phyloP scores from a whole-genome alignment of 2,113 vertebrate species.

The Dicrurus megarhynchus region DNA sequence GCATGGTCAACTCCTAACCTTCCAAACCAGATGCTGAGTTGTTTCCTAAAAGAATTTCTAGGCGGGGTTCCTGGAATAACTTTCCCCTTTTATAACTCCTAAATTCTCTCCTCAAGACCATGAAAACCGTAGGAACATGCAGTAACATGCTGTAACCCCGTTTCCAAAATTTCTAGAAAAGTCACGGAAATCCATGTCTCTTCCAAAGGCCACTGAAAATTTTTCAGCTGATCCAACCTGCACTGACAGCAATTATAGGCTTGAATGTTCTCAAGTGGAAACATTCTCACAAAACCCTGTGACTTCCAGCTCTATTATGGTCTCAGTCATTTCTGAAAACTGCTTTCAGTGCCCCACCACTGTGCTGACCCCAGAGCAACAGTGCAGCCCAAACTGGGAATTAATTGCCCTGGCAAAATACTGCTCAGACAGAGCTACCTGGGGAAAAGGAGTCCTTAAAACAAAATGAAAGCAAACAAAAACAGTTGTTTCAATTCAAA shows the following conservation, averaged over 20 bases:
- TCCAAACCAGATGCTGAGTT: background rate
- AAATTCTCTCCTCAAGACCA: background rate
- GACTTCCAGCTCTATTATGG: background rate
- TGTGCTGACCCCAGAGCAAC: rapidly evolving
- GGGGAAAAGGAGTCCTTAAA: background rate
- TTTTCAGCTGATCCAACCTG: background rate
- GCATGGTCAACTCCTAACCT: background rate
- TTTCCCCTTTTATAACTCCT: background rate
- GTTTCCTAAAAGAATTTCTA: background rate
- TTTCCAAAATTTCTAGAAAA: background rate
- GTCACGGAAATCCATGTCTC: rapidly evolving
- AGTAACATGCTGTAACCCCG: background rate
- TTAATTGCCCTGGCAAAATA: background rate
- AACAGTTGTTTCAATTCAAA: background rate
- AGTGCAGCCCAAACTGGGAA: background rate
- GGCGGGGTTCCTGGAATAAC: background rate
- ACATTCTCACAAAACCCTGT: background rate
- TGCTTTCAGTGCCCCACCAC: background rate
- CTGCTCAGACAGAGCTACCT: background rate
- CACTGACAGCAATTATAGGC: background rate
- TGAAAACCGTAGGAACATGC: background rate
- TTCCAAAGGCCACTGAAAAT: background rate
- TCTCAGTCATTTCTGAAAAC: background rate
- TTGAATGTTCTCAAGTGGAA: background rate
- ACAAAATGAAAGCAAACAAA: background rate